Conservation (phyloP, 1,140 invertebrate species). For the Apis mellifera region DNA sequence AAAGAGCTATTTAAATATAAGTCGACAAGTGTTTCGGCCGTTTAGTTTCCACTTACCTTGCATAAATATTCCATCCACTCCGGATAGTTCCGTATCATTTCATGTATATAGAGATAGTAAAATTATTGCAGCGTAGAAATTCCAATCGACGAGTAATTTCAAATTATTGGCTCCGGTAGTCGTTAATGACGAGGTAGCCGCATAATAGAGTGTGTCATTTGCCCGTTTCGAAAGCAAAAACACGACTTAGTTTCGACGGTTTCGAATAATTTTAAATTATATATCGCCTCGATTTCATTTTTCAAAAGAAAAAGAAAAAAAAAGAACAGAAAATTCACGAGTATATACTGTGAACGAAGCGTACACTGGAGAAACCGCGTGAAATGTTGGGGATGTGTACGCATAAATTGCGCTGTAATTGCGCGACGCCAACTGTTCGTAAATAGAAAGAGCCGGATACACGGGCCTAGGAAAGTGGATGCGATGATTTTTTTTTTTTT, state of each 20-base stretch:
- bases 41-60: slow-evolving; percentile 7
- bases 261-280: slow-evolving; percentile 6
- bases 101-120: not conserved
- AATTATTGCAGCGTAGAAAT: not conserved
- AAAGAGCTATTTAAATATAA: not conserved
- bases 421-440: not conserved
- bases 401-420: not conserved
- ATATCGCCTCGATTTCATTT: not conserved
- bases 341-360: not conserved
- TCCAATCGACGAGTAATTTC: slow-evolving; percentile 1
- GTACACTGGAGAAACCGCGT: too few species aligned
- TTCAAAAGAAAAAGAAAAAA: too few species aligned
- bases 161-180: slow-evolving; percentile 24
- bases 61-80: not conserved
- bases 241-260: not conserved
- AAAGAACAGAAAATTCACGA: not conserved
- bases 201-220: slow-evolving; percentile 18
- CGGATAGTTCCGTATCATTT: slow-evolving; percentile 5
- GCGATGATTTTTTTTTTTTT: slow-evolving; percentile 14
- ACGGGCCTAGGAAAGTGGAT: not conserved
- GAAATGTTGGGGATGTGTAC: not conserved
- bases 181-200: slow-evolving; percentile 27
- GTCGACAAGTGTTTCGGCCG: not conserved
- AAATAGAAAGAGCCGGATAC: not conserved
- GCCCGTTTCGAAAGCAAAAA: slow-evolving; percentile 2